Base-by-base conservation (phyloP, 1,140 invertebrate genomes). In the Pogonognathellus flavescens region DNA sequence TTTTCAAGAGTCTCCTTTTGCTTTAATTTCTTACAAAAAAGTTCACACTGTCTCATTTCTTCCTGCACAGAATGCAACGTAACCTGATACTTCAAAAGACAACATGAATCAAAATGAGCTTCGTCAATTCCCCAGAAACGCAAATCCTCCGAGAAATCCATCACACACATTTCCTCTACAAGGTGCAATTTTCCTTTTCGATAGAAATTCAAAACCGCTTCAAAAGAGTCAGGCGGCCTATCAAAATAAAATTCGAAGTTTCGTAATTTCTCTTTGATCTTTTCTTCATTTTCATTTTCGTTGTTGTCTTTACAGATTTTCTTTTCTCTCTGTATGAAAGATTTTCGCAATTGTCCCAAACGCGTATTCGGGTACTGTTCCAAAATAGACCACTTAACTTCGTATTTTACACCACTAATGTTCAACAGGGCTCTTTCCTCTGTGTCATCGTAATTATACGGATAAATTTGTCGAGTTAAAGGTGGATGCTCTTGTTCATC, bases 101-200 rank as follows among this genome's bases (percentile, higher is more conserved):
- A 85, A 10, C 84, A 85, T 41, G 62, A 1, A 76, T 31, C 55
- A 22, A 85, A n/a, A 18, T 57, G 0, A 0, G 57, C 18, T 62
- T 85, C 84, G 2, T 80, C 53, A 59, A 85, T 41, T 11, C 70
- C 70, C 84, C 84, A 85, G 55, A 31, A 85, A 57, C 22, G n/a
- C 70, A 85, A 31, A 41, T 85, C 84, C 6, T 85, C 84, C 13
- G 22, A 10, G 55, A 60, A 85, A 13, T 72, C 70, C 18, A 85
- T 41, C 10, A 31, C 50, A 52, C 84, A 85, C 22, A 80, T 20
- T 11, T 10, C 2, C 7, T 83, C 82, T 1, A 49, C 57, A 20
- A 62, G n/a, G 13, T 83, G 82, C 10, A 83, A 14, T 20, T 25
- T 83, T n/a, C 60, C 60, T 31, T 62, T 60, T 16, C 82, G 8